Conservation (phyloP, 1,140 invertebrate genomes). For the Macrosteles quadrilineatus region DNA sequence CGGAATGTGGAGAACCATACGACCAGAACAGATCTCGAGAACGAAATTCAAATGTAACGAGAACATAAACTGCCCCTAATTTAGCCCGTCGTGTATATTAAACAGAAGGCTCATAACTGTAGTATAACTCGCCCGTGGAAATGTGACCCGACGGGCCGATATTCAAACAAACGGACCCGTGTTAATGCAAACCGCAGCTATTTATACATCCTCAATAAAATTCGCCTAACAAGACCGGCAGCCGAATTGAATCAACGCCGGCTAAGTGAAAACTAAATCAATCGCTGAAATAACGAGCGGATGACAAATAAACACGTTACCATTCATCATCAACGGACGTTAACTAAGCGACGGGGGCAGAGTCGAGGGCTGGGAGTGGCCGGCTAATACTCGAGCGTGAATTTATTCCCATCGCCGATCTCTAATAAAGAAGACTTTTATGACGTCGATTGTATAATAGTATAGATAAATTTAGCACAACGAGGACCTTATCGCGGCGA, state of each 20-base stretch:
- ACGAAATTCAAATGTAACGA: slow-evolving; percentile 11
- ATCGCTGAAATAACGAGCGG: neutral
- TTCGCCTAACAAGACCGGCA: slow-evolving; percentile 20
- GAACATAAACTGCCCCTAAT: neutral
- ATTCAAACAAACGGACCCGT: slow-evolving; percentile 10
- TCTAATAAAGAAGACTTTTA: slow-evolving; percentile 15
- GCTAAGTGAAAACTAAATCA: slow-evolving; percentile 25
- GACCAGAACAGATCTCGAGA: neutral
- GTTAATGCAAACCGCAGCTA: slow-evolving; percentile 7
- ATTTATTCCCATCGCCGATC: slow-evolving; percentile 23
- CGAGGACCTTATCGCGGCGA: slow-evolving; percentile 1
- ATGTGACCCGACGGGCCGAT: neutral
- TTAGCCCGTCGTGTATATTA: slow-evolving; percentile 5
- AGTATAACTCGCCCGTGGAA: neutral
- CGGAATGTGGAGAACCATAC: no score
- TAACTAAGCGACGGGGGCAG: no score
- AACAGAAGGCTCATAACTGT: slow-evolving; percentile 4
- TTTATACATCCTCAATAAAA: slow-evolving; percentile 17
- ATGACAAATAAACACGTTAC: slow-evolving; percentile 16
- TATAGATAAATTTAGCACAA: slow-evolving; percentile 15
- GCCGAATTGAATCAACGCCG: slow-evolving; percentile 16
- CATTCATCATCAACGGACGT: neutral
- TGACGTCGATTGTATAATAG: slow-evolving; percentile 24
- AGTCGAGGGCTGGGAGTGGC: slow-evolving; percentile 11
- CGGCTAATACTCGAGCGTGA: slow-evolving; percentile 8